Base-by-base conservation (phyloP, 2,888 invertebrate genomes). In the Mimumesa dahlbomi region DNA sequence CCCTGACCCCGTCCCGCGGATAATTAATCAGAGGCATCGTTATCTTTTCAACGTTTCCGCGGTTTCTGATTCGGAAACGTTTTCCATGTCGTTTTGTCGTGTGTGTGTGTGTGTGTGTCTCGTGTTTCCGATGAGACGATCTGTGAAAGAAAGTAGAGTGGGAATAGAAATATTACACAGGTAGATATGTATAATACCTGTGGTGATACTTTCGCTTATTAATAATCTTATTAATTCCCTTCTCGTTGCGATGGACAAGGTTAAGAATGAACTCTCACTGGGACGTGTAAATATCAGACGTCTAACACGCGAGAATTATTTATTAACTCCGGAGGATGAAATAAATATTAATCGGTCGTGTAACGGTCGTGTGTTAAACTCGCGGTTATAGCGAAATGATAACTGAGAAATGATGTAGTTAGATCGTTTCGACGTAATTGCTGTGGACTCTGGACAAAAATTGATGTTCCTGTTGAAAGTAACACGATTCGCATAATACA, bases 1-100 rank as follows among this genome's bases (percentile, higher is more conserved):
- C 63, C 69, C 46, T 62, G 75, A 63, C 62, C 73, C 36, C 56
- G 59, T 64, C 64, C 18, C 42, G 7, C 31, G n/a, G 5, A 34
- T 65, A 57, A 75, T 75, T 70, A 65, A 75, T 75, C 70, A 65
- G 63, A 49, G n/a, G 42, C 7, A 52, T 29, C 34, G 53, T 49
- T 22, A 48, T 21, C 53, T 53, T 53, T 63, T 40, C 16, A 3
- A 9, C 34, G n/a, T 34, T 34, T 34, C 16, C 40, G 4, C 40
- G 16, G 6, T n/a, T 34, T 34, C 34, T n/a, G 25, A 7, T n/a
- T n/a, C 34, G 34, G 34, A n/a, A 34, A 34, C 34, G 34, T n/a
- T n/a, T n/a, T n/a, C n/a, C n/a, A n/a, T n/a, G n/a, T n/a, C n/a
- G n/a, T n/a, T n/a, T n/a, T n/a, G n/a, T n/a, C 11, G 9, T 34